A percentile compares a stretch with the other conserved stretches of the same genome.
These are phyloP conservation scores for Norana najaformis DNA, from an alignment of 2,888 invertebrate genomes.

Conservation along the genomic window DNA sequence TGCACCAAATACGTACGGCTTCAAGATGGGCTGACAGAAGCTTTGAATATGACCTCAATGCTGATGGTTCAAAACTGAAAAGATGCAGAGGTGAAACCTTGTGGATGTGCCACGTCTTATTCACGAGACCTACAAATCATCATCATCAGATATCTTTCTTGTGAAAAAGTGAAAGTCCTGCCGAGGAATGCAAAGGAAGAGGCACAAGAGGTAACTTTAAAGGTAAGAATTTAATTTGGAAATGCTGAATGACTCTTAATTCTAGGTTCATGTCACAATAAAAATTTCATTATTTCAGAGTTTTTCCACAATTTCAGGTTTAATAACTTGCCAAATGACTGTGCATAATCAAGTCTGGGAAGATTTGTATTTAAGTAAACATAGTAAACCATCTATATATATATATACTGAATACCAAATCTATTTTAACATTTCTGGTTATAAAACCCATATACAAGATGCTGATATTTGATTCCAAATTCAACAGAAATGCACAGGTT, in stretches of 20 bases:
- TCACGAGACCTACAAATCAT: neutral
- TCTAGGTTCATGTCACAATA: too few species aligned
- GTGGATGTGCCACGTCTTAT: slow-evolving; percentile 2
- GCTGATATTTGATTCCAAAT: neutral
- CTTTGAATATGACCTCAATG: neutral
- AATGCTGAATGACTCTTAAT: too few species aligned
- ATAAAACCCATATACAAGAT: too few species aligned
- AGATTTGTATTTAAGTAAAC: too few species aligned
- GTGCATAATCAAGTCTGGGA: too few species aligned
- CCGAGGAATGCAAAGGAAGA: neutral
- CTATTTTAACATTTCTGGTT: neutral
- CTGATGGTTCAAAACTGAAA: neutral
- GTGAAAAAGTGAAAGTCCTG: neutral
- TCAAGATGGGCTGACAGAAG: slow-evolving; percentile 13
- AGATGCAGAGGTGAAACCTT: neutral
- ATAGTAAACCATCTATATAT: too few species aligned
- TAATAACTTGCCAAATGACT: too few species aligned
- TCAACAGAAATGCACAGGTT: neutral
- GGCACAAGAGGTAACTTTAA: too few species aligned
- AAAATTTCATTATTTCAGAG: too few species aligned
- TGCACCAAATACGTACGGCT: neutral
- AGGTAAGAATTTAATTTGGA: too few species aligned
- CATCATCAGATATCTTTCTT: neutral
- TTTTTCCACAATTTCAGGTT: too few species aligned
- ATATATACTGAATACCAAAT: neutral